A percentile compares a stretch with the other conserved stretches of the same genome.
phyloP scores from a whole-genome alignment of 37 sponge, comb jelly and placozoan genomes.

The Axinella damicornis region DNA sequence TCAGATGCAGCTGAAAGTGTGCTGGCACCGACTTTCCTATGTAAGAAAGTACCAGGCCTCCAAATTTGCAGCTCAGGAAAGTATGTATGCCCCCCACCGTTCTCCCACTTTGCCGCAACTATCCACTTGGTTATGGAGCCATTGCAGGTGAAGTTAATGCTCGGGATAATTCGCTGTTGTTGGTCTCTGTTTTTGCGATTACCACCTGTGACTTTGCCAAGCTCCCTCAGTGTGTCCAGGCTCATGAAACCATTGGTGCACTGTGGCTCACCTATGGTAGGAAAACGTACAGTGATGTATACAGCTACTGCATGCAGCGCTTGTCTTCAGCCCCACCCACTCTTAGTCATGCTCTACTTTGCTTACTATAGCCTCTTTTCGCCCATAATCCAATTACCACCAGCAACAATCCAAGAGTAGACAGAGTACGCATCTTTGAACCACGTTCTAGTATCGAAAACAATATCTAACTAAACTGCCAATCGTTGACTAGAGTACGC shows the following conservation, averaged over 20 bases:
- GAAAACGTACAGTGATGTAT: too few species aligned
- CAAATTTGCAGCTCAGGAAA: constrained; percentile 7
- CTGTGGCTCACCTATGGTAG: neutral
- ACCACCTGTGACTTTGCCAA: neutral
- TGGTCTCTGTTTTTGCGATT: neutral
- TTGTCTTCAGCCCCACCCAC: too few species aligned
- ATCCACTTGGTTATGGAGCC: constrained; percentile 24
- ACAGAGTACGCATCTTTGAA: too few species aligned
- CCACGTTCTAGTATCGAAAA: too few species aligned
- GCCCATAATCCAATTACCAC: too few species aligned
- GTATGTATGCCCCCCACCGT: neutral
- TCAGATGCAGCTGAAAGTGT: neutral
- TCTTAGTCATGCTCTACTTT: too few species aligned
- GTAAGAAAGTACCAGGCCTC: neutral
- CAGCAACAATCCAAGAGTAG: too few species aligned
- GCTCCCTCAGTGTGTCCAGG: neutral
- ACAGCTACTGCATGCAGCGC: too few species aligned
- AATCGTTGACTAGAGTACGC: too few species aligned
- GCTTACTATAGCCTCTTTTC: too few species aligned
- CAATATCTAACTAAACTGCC: too few species aligned
- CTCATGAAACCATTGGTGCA: neutral
- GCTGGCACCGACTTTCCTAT: neutral
- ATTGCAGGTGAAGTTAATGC: constrained; percentile 20
- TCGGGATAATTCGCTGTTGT: constrained; percentile 1
- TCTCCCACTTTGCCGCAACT: neutral